Conservation (phyloP, 2,888 invertebrate species). For the Diachrysia chrysitis region DNA sequence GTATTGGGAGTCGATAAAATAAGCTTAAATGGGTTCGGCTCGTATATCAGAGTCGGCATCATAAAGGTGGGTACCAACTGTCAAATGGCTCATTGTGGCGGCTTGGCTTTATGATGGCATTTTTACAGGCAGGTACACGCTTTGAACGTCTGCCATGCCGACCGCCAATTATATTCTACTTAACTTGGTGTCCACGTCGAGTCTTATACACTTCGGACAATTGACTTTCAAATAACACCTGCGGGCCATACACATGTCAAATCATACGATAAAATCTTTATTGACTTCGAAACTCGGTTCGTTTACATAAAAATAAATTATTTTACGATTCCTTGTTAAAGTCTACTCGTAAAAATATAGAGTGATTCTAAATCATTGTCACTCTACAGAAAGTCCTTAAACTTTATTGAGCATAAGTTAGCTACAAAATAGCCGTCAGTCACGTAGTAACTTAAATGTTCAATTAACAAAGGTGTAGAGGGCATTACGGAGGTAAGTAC, state of each 20-base stretch:
- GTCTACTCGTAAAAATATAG: slow-evolving; percentile 31
- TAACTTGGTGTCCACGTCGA: slow-evolving; percentile 75
- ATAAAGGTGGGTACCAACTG: slow-evolving; percentile 87
- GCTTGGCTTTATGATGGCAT: slow-evolving; percentile 87
- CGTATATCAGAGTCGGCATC: slow-evolving; percentile 87
- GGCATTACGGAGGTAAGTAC: neutral
- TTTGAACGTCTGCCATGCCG: slow-evolving; percentile 84
- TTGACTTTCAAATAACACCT: slow-evolving; percentile 59
- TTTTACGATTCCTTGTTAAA: slow-evolving; percentile 24
- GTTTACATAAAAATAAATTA: slow-evolving; percentile 29
- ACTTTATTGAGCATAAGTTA: slow-evolving; percentile 6
- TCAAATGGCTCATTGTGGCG: slow-evolving; percentile 88
- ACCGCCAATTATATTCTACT: slow-evolving; percentile 88
- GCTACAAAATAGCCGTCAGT: slow-evolving; percentile 6
- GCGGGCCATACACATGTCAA: slow-evolving; percentile 53
- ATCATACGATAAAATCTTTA: slow-evolving; percentile 57
- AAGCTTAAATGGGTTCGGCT: slow-evolving; percentile 84
- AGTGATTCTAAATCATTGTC: slow-evolving; percentile 45
- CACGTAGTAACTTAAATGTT: slow-evolving; percentile 5
- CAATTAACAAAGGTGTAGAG: slow-evolving; percentile 6
- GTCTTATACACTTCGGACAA: slow-evolving; percentile 62
- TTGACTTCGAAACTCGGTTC: slow-evolving; percentile 34
- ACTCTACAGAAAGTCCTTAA: slow-evolving; percentile 53
- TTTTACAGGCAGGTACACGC: slow-evolving; percentile 87
- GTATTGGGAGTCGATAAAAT: slow-evolving; percentile 86